phyloP scores from a whole-genome alignment of 92 coral and sea anemone species.

The Phenganax stokvisi region DNA sequence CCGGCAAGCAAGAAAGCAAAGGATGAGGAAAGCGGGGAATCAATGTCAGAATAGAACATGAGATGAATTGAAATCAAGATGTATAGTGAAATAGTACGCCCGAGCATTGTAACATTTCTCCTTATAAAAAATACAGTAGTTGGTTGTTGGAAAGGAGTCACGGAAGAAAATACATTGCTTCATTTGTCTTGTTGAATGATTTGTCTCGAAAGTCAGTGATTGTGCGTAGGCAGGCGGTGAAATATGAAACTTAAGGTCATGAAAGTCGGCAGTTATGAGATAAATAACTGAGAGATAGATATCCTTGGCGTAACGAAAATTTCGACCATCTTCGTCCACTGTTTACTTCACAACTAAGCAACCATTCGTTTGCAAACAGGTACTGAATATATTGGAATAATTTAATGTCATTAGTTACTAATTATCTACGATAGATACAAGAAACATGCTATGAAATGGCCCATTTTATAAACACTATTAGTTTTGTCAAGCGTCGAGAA shows the following conservation, averaged over 20 bases:
- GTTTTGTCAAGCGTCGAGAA: too few species aligned
- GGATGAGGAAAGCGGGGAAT: slow-evolving; percentile 17
- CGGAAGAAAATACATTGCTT: too few species aligned
- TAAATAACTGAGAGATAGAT: not conserved
- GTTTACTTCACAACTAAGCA: not conserved
- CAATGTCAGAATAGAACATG: slow-evolving; percentile 19
- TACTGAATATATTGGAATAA: slow-evolving; percentile 25
- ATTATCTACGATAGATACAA: not conserved
- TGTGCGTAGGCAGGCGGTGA: too few species aligned
- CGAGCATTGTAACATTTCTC: not conserved
- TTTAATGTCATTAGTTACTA: slow-evolving; percentile 17
- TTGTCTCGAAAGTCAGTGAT: too few species aligned
- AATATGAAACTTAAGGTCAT: too few species aligned
- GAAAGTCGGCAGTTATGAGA: too few species aligned
- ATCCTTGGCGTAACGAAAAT: not conserved
- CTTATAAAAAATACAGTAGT: not conserved
- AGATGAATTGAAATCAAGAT: not conserved
- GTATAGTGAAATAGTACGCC: not conserved
- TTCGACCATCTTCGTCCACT: not conserved
- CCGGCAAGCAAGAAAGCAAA: slow-evolving; percentile 23
- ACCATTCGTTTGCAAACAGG: slow-evolving; percentile 16
- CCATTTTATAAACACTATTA: not conserved
- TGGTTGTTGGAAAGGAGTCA: too few species aligned
- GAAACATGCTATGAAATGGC: slow-evolving; percentile 6
- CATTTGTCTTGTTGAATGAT: too few species aligned